Evolutionary conservation across 35 echinoderm and acorn worm species (phyloP).

Genomic region (Hemicentrotus pulcherrimus): DNA sequence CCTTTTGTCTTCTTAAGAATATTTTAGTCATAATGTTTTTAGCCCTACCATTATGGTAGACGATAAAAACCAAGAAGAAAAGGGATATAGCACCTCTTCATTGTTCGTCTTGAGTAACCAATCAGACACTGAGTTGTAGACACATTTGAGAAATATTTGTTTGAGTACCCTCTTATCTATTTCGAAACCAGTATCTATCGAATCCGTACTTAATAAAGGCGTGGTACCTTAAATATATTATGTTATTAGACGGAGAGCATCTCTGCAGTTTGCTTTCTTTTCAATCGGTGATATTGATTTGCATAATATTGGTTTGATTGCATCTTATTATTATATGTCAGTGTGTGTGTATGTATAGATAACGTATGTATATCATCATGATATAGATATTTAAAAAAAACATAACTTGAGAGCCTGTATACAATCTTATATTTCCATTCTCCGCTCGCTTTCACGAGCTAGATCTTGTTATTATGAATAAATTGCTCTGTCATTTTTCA

Average conservation of each 20-base stretch:
- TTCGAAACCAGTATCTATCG: not conserved
- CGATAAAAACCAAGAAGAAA: too few species aligned
- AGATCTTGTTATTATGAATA: slow-evolving; percentile 54
- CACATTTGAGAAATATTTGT: not conserved
- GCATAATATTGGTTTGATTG: slow-evolving; percentile 10
- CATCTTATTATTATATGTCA: slow-evolving; percentile 7
- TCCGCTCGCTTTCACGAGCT: slow-evolving; percentile 27
- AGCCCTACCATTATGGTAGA: too few species aligned
- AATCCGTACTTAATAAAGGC: not conserved
- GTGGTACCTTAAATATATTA: not conserved
- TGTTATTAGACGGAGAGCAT: not conserved
- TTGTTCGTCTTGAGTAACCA: not conserved
- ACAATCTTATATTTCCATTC: slow-evolving; percentile 53
- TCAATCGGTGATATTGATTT: not conserved
- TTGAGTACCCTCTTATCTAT: not conserved
- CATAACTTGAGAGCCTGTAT: slow-evolving; percentile 42
- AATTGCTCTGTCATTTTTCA: slow-evolving; percentile 56
- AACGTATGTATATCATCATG: slow-evolving; percentile 13
- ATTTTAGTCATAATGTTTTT: too few species aligned
- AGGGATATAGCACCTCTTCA: not conserved
- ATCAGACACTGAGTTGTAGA: not conserved
- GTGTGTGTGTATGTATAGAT: slow-evolving; percentile 47
- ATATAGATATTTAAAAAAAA: slow-evolving; percentile 31
- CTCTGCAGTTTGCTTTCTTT: not conserved
- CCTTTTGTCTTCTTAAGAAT: too few species aligned